A percentile compares a stretch with the other conserved stretches of the same genome.
These are phyloP conservation scores for Umimayanthus chanpuru DNA, from an alignment of 92 coral and sea anemone species.

Conservation along the genomic window DNA sequence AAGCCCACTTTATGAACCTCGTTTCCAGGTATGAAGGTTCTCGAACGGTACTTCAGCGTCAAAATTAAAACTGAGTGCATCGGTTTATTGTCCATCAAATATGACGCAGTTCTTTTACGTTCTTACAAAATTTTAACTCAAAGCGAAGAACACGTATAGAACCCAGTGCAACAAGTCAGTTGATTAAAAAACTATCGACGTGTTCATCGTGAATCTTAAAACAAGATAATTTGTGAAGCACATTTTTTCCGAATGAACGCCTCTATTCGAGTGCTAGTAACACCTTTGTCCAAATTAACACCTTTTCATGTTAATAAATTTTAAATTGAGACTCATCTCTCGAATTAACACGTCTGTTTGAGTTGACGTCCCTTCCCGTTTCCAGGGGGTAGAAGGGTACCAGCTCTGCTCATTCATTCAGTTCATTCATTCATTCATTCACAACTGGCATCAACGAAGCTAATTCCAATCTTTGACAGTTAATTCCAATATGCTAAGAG, in stretches of 20 bases:
- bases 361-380: too few relatives aligned
- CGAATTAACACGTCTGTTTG: not conserved
- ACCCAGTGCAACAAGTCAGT: not conserved
- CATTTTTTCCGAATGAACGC: not conserved
- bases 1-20: too few relatives aligned
- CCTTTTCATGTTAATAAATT: not conserved
- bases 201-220: constrained; percentile 2
- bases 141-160: too few relatives aligned
- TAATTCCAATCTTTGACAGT: too few relatives aligned
- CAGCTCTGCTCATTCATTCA: too few relatives aligned
- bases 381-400: not conserved
- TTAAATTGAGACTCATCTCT: not conserved
- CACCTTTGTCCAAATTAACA: not conserved
- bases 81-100: not conserved
- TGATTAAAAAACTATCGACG: not conserved
- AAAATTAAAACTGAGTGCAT: not conserved
- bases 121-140: too few relatives aligned
- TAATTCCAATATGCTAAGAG: too few relatives aligned
- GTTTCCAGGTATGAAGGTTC: too few relatives aligned
- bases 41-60: not conserved
- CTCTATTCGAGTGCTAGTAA: not conserved
- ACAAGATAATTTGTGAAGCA: not conserved
- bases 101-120: not conserved
- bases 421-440: too few relatives aligned
- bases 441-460: too few relatives aligned